These are phyloP conservation scores for Mesochorus sp. DNA, from an alignment of 2,888 invertebrate genomes.

Conservation along the genomic window DNA sequence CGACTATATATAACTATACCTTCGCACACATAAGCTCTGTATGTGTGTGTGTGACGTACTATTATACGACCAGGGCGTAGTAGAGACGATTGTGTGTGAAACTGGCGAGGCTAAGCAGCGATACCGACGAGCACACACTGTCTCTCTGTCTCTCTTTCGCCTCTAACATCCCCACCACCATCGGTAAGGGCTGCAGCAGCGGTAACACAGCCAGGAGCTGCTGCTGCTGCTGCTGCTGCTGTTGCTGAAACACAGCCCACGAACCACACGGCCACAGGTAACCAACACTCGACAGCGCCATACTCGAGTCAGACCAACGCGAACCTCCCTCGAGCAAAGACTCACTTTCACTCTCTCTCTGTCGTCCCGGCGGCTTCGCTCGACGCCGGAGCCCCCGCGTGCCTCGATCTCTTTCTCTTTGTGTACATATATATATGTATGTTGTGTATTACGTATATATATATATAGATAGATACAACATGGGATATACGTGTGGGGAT, in stretches of 20 bases:
- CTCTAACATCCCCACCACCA: conserved; percentile 58
- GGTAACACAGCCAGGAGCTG: conserved; percentile 20
- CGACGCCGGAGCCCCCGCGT: conserved; percentile 38
- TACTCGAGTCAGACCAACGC: conserved; percentile 81
- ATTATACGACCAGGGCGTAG: conserved; percentile 83
- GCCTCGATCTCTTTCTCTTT: background rate
- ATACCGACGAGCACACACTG: conserved; percentile 34
- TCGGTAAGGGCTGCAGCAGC: conserved; percentile 75
- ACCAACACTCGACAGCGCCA: conserved; percentile 77
- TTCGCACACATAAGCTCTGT: background rate
- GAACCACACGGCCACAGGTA: conserved; percentile 75
- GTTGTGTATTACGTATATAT: background rate
- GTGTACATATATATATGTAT: conserved; percentile 5
- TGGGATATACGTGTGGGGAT: background rate
- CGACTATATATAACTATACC: conserved; percentile 72
- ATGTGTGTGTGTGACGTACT: conserved; percentile 20
- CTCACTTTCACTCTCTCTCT: conserved; percentile 80
- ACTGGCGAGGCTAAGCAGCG: conserved; percentile 37
- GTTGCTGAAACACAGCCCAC: too few relatives aligned
- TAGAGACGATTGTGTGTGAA: conserved; percentile 67
- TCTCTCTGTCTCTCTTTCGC: too few relatives aligned
- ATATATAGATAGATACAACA: background rate
- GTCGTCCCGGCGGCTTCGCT: conserved; percentile 26
- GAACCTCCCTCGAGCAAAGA: conserved; percentile 82
- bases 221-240: conserved; percentile 50